These are phyloP conservation scores for Cephus runcator DNA, from an alignment of 2,888 invertebrate genomes.

Conservation along the genomic window DNA sequence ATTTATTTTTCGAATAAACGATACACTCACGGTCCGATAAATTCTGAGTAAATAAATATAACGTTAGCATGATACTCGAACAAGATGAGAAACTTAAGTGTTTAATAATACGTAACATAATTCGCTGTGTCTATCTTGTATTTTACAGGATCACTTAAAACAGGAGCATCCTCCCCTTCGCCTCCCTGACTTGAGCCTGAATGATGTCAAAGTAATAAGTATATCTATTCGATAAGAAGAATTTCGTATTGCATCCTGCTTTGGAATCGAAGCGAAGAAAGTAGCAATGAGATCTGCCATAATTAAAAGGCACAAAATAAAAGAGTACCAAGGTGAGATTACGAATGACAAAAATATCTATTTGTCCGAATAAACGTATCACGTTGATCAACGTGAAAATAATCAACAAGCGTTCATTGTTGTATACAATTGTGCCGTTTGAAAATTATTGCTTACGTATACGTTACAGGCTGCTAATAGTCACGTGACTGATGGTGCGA, in stretches of 20 bases:
- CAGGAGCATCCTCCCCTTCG: neutral
- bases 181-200: neutral
- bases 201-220: neutral
- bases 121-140: neutral
- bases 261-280: neutral
- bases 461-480: neutral
- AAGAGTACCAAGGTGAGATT: neutral
- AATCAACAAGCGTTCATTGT: neutral
- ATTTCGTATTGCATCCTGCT: neutral
- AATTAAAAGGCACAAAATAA: neutral
- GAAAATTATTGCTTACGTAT: neutral
- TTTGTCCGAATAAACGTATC: neutral
- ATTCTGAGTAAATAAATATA: constrained; percentile 48
- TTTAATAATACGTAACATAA: neutral
- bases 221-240: too few relatives aligned
- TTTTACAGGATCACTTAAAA: neutral
- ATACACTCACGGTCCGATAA: constrained; percentile 43
- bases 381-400: neutral
- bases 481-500: too few relatives aligned
- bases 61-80: constrained; percentile 24
- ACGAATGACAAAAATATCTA: neutral
- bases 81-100: neutral
- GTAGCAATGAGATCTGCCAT: neutral
- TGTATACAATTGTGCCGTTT: neutral
- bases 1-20: constrained; percentile 49